Base-by-base conservation (phyloP, 2,113 vertebrate genomes). In the Poeciliopsis turrubarensis region DNA sequence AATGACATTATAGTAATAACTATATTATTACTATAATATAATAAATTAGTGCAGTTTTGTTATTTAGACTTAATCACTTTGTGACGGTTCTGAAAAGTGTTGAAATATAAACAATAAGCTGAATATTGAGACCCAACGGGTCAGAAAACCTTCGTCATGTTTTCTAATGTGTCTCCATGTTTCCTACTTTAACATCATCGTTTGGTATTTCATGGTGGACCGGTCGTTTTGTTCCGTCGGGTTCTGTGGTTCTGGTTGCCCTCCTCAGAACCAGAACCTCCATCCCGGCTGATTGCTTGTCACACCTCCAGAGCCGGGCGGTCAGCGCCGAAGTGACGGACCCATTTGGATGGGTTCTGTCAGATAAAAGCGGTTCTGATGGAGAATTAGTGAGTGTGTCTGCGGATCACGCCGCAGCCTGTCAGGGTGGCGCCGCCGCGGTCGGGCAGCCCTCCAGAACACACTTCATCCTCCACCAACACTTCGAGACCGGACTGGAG, bases 361-460 rank as follows among this genome's bases (percentile, higher is more conserved):
- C 54, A 65, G 64, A 65, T 65, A 41, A 73, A 73, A 71, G 15
- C 32, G 10, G 31, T 12, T n/a, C 31, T 26, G 60, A 63, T 61
- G 37, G 60, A 61, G 34, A 27, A 67, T 70, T 71, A 73, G 51
- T 74, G 70, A 77, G 76, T 78, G 79, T 75, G 81, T 60, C 39
- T 67, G 27, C 68, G 29, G 31, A 69, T 86, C 83, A 87, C 78
- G 70, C 68, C 74, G 72, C 79, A 60, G 79, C 87, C 67, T 83
- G 85, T 91, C 89, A 81, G 22, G 8, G 79, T 81, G 91, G 91
- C 88, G 87, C 89, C 91, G 77, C 60, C 31, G 65, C 51, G 78
- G 79, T 80, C 0, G 70, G 87, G 89, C 88, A 73, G 15, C 0
- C 37, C 11, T 86, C 91, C 89, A 89, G 80, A 86, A 77, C 82